Conservation (phyloP, 2,113 vertebrate species). For the Zeus faber region DNA sequence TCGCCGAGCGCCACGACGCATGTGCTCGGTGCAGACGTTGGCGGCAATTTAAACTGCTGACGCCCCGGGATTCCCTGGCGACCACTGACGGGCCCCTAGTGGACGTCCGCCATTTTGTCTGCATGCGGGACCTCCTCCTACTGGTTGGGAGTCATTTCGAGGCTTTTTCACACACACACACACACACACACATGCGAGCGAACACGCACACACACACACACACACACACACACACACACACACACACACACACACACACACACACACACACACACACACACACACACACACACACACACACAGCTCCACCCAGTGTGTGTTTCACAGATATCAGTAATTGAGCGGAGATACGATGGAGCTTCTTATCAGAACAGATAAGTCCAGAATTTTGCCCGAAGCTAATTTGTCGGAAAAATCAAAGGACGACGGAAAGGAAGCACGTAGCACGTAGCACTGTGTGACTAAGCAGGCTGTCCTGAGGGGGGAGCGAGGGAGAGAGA, state of each 20-base stretch:
- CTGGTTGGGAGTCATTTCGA: too few species aligned
- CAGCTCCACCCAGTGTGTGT: neutral
- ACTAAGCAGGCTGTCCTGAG: too few species aligned
- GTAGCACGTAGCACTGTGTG: too few species aligned
- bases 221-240: neutral
- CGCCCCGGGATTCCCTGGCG: too few species aligned
- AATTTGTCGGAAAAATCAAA: constrained; percentile 1
- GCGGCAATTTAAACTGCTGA: too few species aligned
- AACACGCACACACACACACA: too few species aligned
- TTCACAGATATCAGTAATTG: neutral
- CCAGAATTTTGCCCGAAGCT: neutral
- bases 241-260: neutral
- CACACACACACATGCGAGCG: neutral
- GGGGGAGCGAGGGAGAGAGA: too few species aligned
- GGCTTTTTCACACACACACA: neutral
- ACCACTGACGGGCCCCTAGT: too few species aligned
- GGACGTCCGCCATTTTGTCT: too few species aligned
- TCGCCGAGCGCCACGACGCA: too few species aligned
- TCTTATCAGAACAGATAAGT: constrained; percentile 1
- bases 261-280: constrained; percentile 13
- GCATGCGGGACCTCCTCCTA: too few species aligned
- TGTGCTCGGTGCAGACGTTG: too few species aligned
- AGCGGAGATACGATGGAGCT: neutral
- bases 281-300: neutral
- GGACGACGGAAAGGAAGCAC: neutral